Conservation (phyloP, 1,140 invertebrate species). For the Streblospio benedicti region DNA sequence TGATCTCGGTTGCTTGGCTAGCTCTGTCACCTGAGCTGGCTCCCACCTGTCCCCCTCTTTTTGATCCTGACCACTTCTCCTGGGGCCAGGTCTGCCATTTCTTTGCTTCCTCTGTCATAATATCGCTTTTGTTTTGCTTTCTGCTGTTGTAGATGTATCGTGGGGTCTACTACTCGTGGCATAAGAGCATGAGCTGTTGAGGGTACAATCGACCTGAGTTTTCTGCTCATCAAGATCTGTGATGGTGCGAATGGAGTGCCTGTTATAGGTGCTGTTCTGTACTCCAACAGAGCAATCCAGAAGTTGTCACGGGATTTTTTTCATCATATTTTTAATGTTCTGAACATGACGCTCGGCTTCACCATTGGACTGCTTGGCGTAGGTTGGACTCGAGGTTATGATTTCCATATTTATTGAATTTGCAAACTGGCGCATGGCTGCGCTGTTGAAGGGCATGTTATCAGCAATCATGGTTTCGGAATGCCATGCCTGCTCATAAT, state of each 20-base stretch:
- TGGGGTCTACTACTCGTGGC: too few species aligned
- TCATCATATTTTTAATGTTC: not conserved
- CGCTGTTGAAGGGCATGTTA: constrained; percentile 21
- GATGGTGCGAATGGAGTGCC: not conserved
- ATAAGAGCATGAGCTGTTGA: too few species aligned
- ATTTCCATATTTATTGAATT: not conserved
- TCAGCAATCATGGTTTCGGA: constrained; percentile 23
- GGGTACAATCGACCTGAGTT: not conserved
- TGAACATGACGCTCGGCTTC: constrained; percentile 1
- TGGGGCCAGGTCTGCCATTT: too few species aligned
- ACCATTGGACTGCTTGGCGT: constrained; percentile 10
- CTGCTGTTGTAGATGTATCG: not conserved
- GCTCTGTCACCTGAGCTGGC: too few species aligned
- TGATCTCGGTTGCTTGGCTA: too few species aligned
- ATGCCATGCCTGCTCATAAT: constrained; percentile 24
- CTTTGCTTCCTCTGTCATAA: constrained; percentile 6
- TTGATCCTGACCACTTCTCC: too few species aligned
- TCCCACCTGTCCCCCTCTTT: too few species aligned
- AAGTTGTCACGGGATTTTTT: not conserved
- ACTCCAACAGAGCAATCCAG: not conserved
- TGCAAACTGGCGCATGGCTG: constrained; percentile 9
- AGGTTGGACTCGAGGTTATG: constrained; percentile 5
- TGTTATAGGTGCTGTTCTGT: not conserved
- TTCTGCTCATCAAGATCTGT: constrained; percentile 6
- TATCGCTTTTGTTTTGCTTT: not conserved